phyloP scores from a whole-genome alignment of 2,113 vertebrate genomes.

The Prunella fulvescens region DNA sequence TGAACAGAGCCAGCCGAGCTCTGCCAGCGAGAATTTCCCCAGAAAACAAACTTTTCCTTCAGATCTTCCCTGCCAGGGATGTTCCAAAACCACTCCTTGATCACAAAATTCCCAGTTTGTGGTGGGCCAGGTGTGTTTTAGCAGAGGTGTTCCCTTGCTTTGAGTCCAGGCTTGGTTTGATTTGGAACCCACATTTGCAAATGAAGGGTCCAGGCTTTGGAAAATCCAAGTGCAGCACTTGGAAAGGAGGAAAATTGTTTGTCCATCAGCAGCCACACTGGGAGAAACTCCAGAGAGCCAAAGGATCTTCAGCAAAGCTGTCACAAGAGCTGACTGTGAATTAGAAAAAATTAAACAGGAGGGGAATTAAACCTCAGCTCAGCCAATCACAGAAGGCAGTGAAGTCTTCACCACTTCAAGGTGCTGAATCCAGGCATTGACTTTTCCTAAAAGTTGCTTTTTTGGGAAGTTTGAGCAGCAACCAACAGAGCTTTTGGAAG shows the following conservation, averaged over 20 bases:
- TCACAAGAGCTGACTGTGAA: neutral
- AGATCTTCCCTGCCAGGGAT: neutral
- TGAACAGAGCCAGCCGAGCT: neutral
- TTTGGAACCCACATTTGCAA: neutral
- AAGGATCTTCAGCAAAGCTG: neutral
- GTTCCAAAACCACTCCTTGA: neutral
- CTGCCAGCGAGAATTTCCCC: rapidly evolving
- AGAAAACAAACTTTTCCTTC: neutral
- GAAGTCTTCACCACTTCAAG: neutral
- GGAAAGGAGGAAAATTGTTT: neutral
- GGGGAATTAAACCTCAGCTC: neutral
- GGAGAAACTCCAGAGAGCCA: neutral
- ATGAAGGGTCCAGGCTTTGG: neutral
- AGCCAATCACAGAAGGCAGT: neutral
- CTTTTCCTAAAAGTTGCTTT: neutral
- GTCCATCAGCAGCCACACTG: neutral
- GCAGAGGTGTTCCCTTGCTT: neutral
- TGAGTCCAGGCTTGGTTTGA: neutral
- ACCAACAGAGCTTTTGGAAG: neutral
- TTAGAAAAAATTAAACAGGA: neutral
- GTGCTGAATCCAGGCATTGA: neutral
- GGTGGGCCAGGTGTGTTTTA: neutral
- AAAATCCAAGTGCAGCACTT: neutral
- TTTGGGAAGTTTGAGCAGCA: neutral
- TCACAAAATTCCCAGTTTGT: neutral